Base-by-base conservation (phyloP, 2,888 invertebrate species). In the Cloeon dipterum region DNA sequence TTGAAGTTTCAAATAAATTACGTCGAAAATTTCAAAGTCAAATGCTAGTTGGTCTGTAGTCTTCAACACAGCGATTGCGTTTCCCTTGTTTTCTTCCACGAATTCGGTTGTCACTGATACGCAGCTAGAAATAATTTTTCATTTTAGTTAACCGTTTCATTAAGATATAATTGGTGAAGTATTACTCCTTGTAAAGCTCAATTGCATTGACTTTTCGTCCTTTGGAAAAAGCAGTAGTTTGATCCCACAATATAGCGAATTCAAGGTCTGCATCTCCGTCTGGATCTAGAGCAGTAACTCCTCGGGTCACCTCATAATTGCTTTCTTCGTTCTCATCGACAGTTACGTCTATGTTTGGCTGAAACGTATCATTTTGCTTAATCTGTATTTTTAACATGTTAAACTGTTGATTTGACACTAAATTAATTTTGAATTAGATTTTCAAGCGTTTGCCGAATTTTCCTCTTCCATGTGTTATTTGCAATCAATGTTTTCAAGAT, bases 161-260 rank as follows among this genome's bases (percentile, higher is more conserved):
- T n/a, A n/a, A n/a, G n/a, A n/a, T n/a, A n/a, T n/a, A n/a, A n/a
- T n/a, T n/a, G n/a, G n/a, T n/a, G n/a, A n/a, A n/a, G n/a, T n/a
- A n/a, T n/a, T n/a, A n/a, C n/a, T n/a, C n/a, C n/a, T n/a, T n/a
- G n/a, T n/a, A n/a, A n/a, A n/a, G n/a, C n/a, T n/a, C n/a, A n/a
- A n/a, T n/a, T n/a, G n/a, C n/a, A n/a, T n/a, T n/a, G n/a, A n/a
- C n/a, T n/a, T n/a, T 51, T 3, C 56, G 47, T 1, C 69, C 69
- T 45, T 65, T 65, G 51, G 68, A 72, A 37, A 59, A 65, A 3
- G 68, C 70, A 44, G 62, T 65, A 0, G 66, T 62, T 1, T 54
- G 49, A 0, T 54, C 48, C 74, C 74, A 74, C 42, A 67, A 54
- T 26, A 74, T 72, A 32, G 55, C 54, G 45, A 73, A 70, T 21